phyloP scores from a whole-genome alignment of 2,113 vertebrate genomes.

The Nothocercus julius region DNA sequence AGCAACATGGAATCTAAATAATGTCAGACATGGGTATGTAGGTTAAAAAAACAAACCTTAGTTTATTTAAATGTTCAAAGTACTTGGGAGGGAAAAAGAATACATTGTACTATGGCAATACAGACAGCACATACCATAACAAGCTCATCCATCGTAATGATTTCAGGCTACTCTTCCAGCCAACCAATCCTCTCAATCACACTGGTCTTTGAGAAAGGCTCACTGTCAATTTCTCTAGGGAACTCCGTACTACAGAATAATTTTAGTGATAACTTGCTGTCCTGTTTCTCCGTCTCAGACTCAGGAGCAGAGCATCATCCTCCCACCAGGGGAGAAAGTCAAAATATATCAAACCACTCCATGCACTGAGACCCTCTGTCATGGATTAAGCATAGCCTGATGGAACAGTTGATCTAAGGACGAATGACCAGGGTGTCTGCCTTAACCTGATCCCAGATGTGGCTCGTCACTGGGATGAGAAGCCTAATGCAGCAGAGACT shows the following conservation, averaged over 20 bases:
- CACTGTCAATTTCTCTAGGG: not conserved
- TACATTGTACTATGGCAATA: conserved; percentile 33
- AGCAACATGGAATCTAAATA: not conserved
- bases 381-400: not conserved
- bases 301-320: not conserved
- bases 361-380: not conserved
- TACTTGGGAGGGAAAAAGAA: conserved; percentile 43
- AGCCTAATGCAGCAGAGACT: conserved; percentile 31
- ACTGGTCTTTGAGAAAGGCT: not conserved
- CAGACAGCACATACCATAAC: not conserved
- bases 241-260: not conserved
- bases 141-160: not conserved
- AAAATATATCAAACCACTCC: not conserved
- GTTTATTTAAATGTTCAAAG: conserved; percentile 78
- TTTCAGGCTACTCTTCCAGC: conserved; percentile 18
- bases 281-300: not conserved
- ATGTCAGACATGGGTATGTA: conserved; percentile 22
- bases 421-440: conserved; percentile 14
- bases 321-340: conserved; percentile 49
- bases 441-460: not conserved
- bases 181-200: not conserved
- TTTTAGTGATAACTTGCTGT: not conserved
- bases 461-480: conserved; percentile 46
- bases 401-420: not conserved
- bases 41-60: conserved; percentile 68